A percentile compares a stretch with the other conserved stretches of the same genome.
Evolutionary conservation across 2,888 invertebrate genomes (phyloP).

Genomic region (Agrenia bidenticulata): DNA sequence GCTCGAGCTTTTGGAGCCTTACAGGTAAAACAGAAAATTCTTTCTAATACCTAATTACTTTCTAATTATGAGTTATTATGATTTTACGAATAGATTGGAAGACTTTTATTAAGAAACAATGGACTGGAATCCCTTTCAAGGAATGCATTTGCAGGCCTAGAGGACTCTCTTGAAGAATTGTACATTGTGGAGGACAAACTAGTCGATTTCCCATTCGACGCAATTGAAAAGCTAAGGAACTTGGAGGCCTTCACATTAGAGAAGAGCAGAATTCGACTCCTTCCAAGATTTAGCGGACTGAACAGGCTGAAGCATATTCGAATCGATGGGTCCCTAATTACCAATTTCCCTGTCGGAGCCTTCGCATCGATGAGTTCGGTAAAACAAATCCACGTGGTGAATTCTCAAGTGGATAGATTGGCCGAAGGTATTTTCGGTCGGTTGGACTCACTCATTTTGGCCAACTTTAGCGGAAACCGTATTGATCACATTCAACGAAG

Average conservation of each 20-base stretch:
- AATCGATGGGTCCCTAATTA: conserved; percentile 66
- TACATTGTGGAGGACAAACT: conserved; percentile 82
- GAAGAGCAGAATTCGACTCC: conserved; percentile 69
- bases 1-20: conserved; percentile 73
- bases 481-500: conserved; percentile 76
- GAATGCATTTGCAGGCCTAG: conserved; percentile 77
- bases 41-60: conserved; percentile 5
- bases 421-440: conserved; percentile 74
- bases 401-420: conserved; percentile 64
- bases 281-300: conserved; percentile 72
- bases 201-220: conserved; percentile 75
- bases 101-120: conserved; percentile 81
- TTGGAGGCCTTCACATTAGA: conserved; percentile 72
- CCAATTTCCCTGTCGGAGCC: conserved; percentile 56
- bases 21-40: conserved; percentile 68
- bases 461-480: conserved; percentile 76
- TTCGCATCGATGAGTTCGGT: conserved; percentile 51
- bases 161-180: conserved; percentile 74
- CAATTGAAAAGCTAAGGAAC: conserved; percentile 60
- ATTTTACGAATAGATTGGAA: conserved; percentile 53
- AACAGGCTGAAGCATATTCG: conserved; percentile 69
- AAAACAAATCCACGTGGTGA: conserved; percentile 56
- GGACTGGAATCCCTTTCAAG: conserved; percentile 76
- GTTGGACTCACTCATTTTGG: conserved; percentile 65
- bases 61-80: background rate